Conservation (phyloP, 2,888 invertebrate genomes). For the Peribatodes rhomboidaria region DNA sequence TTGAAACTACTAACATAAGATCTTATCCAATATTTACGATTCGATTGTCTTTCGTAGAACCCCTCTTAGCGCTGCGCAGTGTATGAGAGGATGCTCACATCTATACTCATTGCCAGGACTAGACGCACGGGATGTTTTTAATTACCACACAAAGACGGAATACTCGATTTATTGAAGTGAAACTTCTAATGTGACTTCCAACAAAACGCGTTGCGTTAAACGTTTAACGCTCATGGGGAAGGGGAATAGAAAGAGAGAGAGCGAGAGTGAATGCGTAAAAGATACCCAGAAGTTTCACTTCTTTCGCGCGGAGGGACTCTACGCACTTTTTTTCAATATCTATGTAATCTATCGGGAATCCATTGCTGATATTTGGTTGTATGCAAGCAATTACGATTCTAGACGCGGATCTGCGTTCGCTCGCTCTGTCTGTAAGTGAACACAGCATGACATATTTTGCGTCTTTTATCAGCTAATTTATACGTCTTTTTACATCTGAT, state of each 20-base stretch:
- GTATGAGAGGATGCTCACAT: background rate
- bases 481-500: background rate
- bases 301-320: no score
- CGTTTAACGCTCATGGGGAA: no score
- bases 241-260: no score
- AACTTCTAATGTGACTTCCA: no score
- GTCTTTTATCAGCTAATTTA: background rate
- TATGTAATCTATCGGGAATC: background rate
- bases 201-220: no score
- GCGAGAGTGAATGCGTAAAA: no score
- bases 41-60: slow-evolving; percentile 10
- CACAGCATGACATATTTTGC: background rate
- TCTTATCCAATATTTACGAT: slow-evolving; percentile 3
- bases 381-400: slow-evolving; percentile 7
- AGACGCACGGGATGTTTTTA: background rate
- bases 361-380: slow-evolving; percentile 3
- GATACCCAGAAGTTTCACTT: no score
- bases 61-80: background rate
- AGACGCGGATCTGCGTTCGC: background rate
- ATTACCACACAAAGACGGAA: background rate
- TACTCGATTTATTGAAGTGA: background rate
- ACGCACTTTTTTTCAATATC: no score
- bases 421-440: background rate
- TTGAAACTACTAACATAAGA: background rate
- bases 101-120: background rate